Evolutionary conservation across 2,797 vertebrate species (phyloP).

Genomic region (Oreochromis mossambicus): DNA sequence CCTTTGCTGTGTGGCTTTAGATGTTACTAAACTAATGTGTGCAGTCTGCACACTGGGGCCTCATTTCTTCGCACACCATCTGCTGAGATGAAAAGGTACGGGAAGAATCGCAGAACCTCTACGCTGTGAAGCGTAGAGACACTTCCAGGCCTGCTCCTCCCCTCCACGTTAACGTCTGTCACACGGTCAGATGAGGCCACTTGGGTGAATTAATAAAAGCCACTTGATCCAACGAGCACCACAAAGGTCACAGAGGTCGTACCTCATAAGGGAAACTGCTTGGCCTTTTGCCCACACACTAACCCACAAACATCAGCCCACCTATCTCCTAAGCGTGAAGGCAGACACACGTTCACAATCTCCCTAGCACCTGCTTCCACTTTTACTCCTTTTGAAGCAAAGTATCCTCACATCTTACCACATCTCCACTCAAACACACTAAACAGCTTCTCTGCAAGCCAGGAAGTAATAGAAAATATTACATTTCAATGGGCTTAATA

Average conservation of each 20-base stretch:
- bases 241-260: slow-evolving; percentile 9
- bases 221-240: slow-evolving; percentile 12
- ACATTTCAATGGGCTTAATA: slow-evolving; percentile 49
- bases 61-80: neutral
- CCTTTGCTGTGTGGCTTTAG: slow-evolving; percentile 1
- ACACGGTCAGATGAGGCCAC: slow-evolving; percentile 1
- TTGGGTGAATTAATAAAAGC: slow-evolving; percentile 52
- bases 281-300: neutral
- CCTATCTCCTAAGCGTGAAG: neutral
- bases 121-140: neutral
- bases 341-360: neutral
- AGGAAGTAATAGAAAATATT: slow-evolving; percentile 43
- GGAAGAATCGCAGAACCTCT: neutral
- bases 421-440: slow-evolving; percentile 4
- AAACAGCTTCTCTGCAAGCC: slow-evolving; percentile 10
- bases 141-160: slow-evolving; percentile 8
- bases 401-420: neutral
- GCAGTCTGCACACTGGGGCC: neutral
- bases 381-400: neutral
- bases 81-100: slow-evolving; percentile 14
- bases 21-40: slow-evolving; percentile 27
- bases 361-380: neutral
- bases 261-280: neutral
- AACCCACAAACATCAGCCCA: neutral
- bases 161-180: slow-evolving; percentile 31